Conservation (phyloP, 2,113 vertebrate genomes). For the Cyprinodon tularosa region DNA sequence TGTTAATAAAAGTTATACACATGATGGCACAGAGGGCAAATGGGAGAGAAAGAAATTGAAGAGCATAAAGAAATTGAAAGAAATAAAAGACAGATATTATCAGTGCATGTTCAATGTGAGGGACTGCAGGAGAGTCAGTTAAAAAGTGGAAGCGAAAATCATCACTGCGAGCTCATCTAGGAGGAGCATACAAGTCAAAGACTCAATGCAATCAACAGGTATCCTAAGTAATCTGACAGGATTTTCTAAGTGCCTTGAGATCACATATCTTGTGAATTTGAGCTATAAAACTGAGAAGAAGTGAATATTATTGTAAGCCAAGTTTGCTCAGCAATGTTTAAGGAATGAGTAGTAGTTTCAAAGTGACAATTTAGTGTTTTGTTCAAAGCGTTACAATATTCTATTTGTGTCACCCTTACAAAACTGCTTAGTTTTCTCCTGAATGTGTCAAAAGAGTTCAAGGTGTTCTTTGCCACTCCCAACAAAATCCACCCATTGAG, state of each 20-base stretch:
- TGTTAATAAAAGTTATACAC: conserved; percentile 54
- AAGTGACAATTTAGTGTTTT: neutral
- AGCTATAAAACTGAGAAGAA: conserved; percentile 8
- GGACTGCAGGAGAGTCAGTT: neutral
- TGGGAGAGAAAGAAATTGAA: neutral
- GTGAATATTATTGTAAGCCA: conserved; percentile 10
- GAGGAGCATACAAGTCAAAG: no score
- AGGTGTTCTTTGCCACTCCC: conserved; percentile 55
- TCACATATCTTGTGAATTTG: no score
- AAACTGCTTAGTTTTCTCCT: conserved; percentile 49
- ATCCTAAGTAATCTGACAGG: no score
- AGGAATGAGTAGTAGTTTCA: conserved; percentile 22
- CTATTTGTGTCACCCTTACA: conserved; percentile 22
- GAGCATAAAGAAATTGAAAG: neutral
- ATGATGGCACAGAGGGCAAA: conserved; percentile 28
- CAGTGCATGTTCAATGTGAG: no score
- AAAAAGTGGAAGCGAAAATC: neutral
- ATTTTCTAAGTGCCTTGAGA: no score
- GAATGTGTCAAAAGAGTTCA: conserved; percentile 51
- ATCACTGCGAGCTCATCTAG: no score
- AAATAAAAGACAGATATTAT: conserved; percentile 2
- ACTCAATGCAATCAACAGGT: no score
- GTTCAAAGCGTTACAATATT: conserved; percentile 15
- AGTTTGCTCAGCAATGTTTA: conserved; percentile 38
- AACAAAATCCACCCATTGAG: conserved; percentile 66